A percentile compares a stretch with the other conserved stretches of the same genome.
phyloP scores from a whole-genome alignment of 2,888 invertebrate species.

The Xanthorhoe designata region DNA sequence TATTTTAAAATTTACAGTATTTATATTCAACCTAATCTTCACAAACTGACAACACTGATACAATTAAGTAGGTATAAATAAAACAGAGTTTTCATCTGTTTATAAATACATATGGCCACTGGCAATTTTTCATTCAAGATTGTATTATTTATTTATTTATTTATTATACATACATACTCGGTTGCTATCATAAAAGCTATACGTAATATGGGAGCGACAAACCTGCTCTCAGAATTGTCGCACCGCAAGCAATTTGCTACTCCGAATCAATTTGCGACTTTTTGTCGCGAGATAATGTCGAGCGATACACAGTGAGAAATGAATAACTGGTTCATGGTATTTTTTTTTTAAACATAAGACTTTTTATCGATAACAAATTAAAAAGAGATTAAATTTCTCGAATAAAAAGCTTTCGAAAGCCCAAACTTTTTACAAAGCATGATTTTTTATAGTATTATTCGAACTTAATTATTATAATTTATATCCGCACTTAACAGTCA shows the following conservation, averaged over 20 bases:
- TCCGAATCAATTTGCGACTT: constrained; percentile 81
- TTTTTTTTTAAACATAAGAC: not conserved
- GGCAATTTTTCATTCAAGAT: not conserved
- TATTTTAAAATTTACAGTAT: too few species aligned
- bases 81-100: not conserved
- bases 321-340: constrained; percentile 21
- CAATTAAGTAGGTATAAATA: too few species aligned
- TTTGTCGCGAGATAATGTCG: constrained; percentile 74
- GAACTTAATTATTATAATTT: too few species aligned
- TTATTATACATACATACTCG: not conserved
- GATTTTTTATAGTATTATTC: too few species aligned
- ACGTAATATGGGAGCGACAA: constrained; percentile 53
- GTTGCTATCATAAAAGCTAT: constrained; percentile 34
- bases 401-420: too few species aligned
- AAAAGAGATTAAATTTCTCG: too few species aligned
- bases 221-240: constrained; percentile 47
- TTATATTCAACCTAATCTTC: too few species aligned
- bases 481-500: too few species aligned
- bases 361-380: not conserved
- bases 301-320: constrained; percentile 20
- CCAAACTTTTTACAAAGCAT: too few species aligned
- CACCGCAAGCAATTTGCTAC: constrained; percentile 73
- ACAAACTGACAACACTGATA: too few species aligned
- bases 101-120: too few species aligned
- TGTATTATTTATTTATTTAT: too few species aligned